Conservation (phyloP, 2,113 vertebrate species). For the Triplophysa dalaica region DNA sequence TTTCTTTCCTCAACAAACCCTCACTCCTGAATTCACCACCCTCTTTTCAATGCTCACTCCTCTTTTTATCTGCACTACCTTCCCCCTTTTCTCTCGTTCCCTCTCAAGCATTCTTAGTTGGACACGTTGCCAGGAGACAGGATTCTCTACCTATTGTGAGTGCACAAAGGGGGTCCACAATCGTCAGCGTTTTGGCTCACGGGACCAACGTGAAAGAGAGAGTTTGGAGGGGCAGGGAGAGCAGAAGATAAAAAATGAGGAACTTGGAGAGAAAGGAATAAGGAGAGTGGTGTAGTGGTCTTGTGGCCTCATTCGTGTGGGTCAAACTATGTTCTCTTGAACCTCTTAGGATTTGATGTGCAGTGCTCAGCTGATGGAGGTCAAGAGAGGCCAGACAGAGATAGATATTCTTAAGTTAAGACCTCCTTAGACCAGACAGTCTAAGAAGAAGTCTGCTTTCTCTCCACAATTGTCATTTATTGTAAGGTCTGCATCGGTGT, state of each 20-base stretch:
- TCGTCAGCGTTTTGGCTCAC: slow-evolving; percentile 61
- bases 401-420: slow-evolving; percentile 35
- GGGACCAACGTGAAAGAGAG: slow-evolving; percentile 23
- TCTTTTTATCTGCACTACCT: slow-evolving; percentile 21
- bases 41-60: slow-evolving; percentile 12
- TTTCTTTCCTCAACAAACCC: slow-evolving; percentile 36
- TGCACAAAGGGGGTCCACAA: slow-evolving; percentile 62
- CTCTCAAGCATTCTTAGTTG: slow-evolving; percentile 61
- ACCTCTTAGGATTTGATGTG: slow-evolving; percentile 55
- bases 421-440: slow-evolving; percentile 7
- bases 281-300: slow-evolving; percentile 7
- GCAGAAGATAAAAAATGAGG: slow-evolving; percentile 18
- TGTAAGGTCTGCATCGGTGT: background rate
- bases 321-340: slow-evolving; percentile 17
- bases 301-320: slow-evolving; percentile 22
- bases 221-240: slow-evolving; percentile 22
- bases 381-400: slow-evolving; percentile 30
- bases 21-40: slow-evolving; percentile 28
- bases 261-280: no score
- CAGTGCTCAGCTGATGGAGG: slow-evolving; percentile 46
- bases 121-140: slow-evolving; percentile 79
- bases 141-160: slow-evolving; percentile 71
- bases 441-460: background rate
- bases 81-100: slow-evolving; percentile 25
- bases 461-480: background rate